These are phyloP conservation scores for Campylomormyrus tamandua DNA, from an alignment of 2,113 vertebrate genomes.

Conservation along the genomic window DNA sequence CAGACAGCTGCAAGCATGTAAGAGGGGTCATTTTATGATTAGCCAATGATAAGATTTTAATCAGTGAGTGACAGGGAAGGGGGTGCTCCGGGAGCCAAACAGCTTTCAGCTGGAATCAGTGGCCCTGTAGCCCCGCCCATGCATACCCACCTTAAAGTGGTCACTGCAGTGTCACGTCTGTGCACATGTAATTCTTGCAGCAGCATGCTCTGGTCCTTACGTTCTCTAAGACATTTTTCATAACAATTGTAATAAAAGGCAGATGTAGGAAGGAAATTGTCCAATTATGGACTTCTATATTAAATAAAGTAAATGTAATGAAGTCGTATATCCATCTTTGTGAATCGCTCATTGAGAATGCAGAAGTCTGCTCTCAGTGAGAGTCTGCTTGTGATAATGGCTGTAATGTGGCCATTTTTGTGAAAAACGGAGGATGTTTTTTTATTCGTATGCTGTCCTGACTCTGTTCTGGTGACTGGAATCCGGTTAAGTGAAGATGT, in stretches of 20 bases:
- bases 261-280: not conserved
- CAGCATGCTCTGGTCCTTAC: not conserved
- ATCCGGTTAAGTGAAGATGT: not conserved
- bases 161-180: not conserved
- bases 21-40: not conserved
- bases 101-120: not conserved
- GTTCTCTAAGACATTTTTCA: not conserved
- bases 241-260: not conserved
- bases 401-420: not conserved
- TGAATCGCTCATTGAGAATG: not conserved
- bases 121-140: not conserved
- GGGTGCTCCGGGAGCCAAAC: not conserved
- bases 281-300: not conserved
- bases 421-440: not conserved
- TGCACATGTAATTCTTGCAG: not conserved
- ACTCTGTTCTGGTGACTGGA: not conserved
- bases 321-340: not conserved
- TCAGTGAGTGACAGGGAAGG: not conserved
- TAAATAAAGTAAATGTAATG: not conserved
- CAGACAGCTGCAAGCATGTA: not conserved
- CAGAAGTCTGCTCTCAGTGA: no score
- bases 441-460: not conserved
- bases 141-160: not conserved
- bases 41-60: not conserved
- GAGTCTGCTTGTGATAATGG: not conserved